A percentile compares a stretch with the other conserved stretches of the same genome.
These are phyloP conservation scores for Physella acuta DNA, from an alignment of 1,140 invertebrate species.

Conservation along the genomic window DNA sequence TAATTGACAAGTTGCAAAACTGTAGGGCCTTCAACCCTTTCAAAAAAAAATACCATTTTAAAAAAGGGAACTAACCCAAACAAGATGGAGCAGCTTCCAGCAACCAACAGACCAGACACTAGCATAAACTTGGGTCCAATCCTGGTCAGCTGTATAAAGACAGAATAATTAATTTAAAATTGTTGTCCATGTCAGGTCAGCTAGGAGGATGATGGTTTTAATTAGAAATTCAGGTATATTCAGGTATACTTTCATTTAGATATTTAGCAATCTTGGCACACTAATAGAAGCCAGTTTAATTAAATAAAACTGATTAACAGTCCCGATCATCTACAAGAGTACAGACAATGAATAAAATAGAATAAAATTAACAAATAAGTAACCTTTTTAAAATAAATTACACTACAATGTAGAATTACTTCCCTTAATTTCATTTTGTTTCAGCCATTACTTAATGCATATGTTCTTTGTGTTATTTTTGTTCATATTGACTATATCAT, in stretches of 20 bases:
- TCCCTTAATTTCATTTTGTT: no score
- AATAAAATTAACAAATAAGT: no score
- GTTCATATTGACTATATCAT: no score
- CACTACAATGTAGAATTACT: no score
- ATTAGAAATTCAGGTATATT: not conserved
- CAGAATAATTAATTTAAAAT: not conserved
- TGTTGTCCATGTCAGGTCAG: not conserved
- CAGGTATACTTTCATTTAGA: not conserved
- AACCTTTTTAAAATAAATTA: no score
- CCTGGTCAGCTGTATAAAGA: not conserved
- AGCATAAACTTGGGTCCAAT: slow-evolving; percentile 14
- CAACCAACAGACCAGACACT: slow-evolving; percentile 1
- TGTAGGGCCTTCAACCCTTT: not conserved
- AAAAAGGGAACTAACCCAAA: slow-evolving; percentile 9
- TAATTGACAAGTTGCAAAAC: not conserved
- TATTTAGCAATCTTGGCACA: no score
- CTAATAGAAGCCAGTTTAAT: no score
- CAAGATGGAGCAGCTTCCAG: not conserved
- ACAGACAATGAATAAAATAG: no score
- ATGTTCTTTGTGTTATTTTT: no score
- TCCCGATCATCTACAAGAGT: not conserved
- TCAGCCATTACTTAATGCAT: no score
- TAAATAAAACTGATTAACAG: no score
- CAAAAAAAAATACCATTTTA: not conserved
- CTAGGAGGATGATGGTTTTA: not conserved